These are phyloP conservation scores for Capitulum mitella DNA, from an alignment of 2,888 invertebrate genomes.

Conservation along the genomic window DNA sequence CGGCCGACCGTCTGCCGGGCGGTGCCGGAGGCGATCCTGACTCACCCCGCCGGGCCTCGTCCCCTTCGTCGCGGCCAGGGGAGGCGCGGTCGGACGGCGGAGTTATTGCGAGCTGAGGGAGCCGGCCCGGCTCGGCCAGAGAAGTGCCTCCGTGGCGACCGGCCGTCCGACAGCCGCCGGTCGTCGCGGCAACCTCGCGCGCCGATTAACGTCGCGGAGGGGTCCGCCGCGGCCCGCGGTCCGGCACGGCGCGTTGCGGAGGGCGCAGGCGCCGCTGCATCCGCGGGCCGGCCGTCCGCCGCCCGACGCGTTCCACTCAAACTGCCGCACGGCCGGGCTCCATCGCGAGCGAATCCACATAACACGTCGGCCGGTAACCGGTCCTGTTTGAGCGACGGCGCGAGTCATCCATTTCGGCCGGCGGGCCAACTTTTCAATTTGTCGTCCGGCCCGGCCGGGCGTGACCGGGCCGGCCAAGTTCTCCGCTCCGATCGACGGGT, in stretches of 20 bases:
- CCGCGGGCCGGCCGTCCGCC: neutral
- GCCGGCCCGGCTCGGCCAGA: no score
- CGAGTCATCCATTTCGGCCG: neutral
- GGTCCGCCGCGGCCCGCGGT: no score
- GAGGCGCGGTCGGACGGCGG: no score
- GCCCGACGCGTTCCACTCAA: neutral
- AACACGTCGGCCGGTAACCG: neutral
- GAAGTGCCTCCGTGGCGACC: no score
- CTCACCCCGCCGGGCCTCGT: no score
- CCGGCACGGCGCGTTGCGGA: no score
- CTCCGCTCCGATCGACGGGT: slow-evolving; percentile 13
- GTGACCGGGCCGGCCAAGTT: slow-evolving; percentile 1
- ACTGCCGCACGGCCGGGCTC: neutral
- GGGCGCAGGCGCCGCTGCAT: no score
- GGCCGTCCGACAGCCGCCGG: no score
- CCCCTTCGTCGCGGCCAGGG: no score
- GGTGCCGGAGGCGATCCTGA: no score
- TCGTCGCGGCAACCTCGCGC: neutral
- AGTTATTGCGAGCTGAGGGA: no score
- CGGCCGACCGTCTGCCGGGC: no score
- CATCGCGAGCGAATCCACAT: neutral
- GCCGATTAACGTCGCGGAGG: neutral
- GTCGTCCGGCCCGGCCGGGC: neutral
- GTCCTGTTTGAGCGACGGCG: neutral
- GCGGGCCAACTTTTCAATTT: slow-evolving; percentile 21